phyloP scores from a whole-genome alignment of 2,113 vertebrate genomes.

The cattle (Bos taurus) region DNA sequence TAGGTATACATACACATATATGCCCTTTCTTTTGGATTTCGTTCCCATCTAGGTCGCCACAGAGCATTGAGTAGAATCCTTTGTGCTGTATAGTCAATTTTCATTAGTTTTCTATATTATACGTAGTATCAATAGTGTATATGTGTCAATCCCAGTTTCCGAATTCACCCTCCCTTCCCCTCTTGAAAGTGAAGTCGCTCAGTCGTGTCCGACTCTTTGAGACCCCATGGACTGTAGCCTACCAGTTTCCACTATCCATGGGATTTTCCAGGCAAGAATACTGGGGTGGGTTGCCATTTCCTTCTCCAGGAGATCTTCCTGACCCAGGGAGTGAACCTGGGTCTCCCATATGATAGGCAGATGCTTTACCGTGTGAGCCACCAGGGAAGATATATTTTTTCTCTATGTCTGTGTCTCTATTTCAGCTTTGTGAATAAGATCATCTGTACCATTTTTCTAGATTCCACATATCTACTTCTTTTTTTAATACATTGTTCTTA shows the following conservation, averaged over 20 bases:
- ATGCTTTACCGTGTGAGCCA: too few relatives aligned
- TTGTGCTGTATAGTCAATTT: neutral
- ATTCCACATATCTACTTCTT: neutral
- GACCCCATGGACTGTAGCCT: too few relatives aligned
- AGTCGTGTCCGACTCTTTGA: rapidly evolving
- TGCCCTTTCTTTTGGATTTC: neutral
- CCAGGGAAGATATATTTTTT: neutral
- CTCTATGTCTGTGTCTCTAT: neutral
- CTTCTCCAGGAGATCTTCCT: too few relatives aligned
- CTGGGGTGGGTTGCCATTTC: too few relatives aligned
- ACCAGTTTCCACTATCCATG: too few relatives aligned
- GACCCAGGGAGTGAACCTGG: rapidly evolving
- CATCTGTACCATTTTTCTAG: neutral
- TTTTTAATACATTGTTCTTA: neutral
- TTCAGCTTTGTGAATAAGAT: neutral
- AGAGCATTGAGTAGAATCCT: neutral
- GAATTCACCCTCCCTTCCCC: neutral
- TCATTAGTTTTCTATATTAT: neutral
- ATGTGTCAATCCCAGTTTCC: neutral
- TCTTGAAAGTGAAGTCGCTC: neutral
- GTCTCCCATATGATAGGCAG: too few relatives aligned
- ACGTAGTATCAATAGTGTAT: neutral
- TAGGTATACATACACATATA: neutral
- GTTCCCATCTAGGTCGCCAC: rapidly evolving
- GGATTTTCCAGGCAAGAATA: too few relatives aligned